A percentile compares a stretch with the other conserved stretches of the same genome.
phyloP scores from a whole-genome alignment of 2,113 vertebrate genomes.

The Ailuropoda melanoleuca region DNA sequence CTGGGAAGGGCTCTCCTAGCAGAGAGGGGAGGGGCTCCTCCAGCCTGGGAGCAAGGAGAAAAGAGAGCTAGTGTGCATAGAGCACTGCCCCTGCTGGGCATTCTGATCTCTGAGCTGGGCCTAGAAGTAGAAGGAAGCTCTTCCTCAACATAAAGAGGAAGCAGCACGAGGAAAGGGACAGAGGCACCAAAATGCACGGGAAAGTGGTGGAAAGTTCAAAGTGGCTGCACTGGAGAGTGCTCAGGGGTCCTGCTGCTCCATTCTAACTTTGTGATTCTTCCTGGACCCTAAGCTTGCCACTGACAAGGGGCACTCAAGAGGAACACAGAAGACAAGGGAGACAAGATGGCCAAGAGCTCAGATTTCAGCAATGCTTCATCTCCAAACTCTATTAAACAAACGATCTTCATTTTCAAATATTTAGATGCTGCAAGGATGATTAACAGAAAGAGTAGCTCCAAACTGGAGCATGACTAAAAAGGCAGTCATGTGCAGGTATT shows the following conservation, averaged over 20 bases:
- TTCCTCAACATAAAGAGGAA: background rate
- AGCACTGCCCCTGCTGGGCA: background rate
- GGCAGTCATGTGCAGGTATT: background rate
- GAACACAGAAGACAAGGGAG: background rate
- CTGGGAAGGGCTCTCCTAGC: background rate
- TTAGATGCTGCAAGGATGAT: background rate
- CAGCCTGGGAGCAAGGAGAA: background rate
- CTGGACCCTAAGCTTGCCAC: background rate
- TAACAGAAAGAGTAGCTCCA: background rate
- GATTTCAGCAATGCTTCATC: background rate
- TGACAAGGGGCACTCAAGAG: background rate
- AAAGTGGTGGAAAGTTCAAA: background rate
- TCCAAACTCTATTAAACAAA: background rate
- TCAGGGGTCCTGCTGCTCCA: background rate
- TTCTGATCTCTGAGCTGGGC: background rate
- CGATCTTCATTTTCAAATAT: background rate
- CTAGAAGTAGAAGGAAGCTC: background rate
- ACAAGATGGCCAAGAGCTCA: background rate
- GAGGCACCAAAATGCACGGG: no score
- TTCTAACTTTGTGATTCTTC: background rate
- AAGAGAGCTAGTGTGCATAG: background rate
- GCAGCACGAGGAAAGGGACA: background rate
- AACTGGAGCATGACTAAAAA: background rate
- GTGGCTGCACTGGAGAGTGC: background rate
- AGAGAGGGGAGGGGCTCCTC: background rate